These are phyloP conservation scores for Stegostoma tigrinum DNA, from an alignment of 2,113 vertebrate genomes.

Conservation along the genomic window DNA sequence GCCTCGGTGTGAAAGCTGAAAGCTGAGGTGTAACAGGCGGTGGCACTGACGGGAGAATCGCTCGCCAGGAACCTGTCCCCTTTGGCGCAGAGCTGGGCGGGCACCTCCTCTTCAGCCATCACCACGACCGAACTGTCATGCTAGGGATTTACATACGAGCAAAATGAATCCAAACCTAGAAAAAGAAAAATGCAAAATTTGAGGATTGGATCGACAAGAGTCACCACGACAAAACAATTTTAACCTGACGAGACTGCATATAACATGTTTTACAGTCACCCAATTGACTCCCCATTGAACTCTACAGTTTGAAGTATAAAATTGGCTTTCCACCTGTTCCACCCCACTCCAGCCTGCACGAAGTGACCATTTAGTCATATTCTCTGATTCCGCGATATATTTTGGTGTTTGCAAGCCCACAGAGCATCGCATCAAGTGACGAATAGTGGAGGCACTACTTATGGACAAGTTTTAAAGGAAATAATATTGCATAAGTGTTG, in stretches of 20 bases:
- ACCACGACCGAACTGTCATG: constrained; percentile 43
- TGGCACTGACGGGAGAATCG: constrained; percentile 56
- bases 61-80: constrained; percentile 59
- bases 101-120: constrained; percentile 54
- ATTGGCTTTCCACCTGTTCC: neutral
- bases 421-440: neutral
- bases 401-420: neutral
- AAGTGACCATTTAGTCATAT: neutral
- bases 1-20: constrained; percentile 66
- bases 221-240: neutral
- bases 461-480: no score
- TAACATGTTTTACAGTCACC: neutral
- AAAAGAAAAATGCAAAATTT: neutral
- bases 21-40: constrained; percentile 69
- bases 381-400: neutral
- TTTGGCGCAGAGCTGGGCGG: constrained; percentile 59
- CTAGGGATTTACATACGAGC: neutral
- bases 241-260: no score
- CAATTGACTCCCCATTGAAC: neutral
- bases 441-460: neutral
- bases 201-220: neutral
- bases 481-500: neutral
- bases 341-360: fast-evolving
- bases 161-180: neutral
- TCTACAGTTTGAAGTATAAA: neutral